phyloP scores from a whole-genome alignment of 2,797 vertebrate species.

The Anabas testudineus region DNA sequence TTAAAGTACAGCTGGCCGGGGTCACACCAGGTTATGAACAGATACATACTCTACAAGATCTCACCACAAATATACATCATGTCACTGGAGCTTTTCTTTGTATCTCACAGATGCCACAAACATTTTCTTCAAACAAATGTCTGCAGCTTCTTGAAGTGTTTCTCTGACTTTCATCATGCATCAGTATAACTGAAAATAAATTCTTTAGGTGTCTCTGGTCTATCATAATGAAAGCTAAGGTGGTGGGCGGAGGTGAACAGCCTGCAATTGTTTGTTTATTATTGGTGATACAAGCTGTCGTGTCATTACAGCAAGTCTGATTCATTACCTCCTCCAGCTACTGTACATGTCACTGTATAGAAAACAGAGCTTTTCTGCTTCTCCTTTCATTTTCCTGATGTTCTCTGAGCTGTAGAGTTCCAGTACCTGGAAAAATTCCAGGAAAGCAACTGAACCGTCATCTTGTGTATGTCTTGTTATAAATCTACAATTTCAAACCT shows the following conservation, averaged over 20 bases:
- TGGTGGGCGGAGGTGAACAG: conserved; percentile 21
- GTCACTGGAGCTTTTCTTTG: background rate
- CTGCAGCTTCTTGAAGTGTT: background rate
- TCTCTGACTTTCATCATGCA: conserved; percentile 14
- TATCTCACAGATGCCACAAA: background rate
- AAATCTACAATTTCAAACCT: too few species aligned
- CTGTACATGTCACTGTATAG: conserved; percentile 2
- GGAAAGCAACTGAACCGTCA: too few species aligned
- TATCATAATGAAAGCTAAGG: background rate
- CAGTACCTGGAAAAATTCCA: too few species aligned
- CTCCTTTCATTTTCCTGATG: background rate
- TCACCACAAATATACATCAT: background rate
- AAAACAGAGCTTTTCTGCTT: background rate
- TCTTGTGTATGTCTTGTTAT: too few species aligned
- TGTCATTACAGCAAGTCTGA: conserved; percentile 27
- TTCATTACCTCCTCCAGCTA: conserved; percentile 51
- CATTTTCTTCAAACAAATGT: background rate
- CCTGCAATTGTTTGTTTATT: conserved; percentile 49
- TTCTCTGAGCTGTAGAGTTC: background rate
- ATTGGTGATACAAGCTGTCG: conserved; percentile 36
- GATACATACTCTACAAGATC: background rate
- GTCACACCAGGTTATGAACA: conserved; percentile 41
- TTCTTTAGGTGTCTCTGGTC: background rate
- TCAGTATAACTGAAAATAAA: background rate
- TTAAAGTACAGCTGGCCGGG: conserved; percentile 17